Evolutionary conservation across 2,113 vertebrate species (phyloP).

Genomic region (Andinoacara biseriatus): DNA sequence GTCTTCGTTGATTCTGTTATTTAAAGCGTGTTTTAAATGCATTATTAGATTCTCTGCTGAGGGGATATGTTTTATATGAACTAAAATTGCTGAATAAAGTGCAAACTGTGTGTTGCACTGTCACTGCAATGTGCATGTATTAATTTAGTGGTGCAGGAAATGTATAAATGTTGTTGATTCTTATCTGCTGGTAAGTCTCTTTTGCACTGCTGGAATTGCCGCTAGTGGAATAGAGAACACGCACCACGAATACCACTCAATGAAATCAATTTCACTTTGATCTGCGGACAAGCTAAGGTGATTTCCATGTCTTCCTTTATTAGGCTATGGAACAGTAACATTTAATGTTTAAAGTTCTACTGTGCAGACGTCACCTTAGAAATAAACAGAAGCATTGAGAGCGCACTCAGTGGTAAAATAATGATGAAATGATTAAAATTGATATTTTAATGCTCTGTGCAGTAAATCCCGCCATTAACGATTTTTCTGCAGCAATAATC

Average conservation of each 20-base stretch:
- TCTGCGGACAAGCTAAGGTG: not conserved
- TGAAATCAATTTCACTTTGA: not conserved
- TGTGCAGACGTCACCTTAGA: not conserved
- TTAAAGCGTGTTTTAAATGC: fast-evolving
- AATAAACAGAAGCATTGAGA: not conserved
- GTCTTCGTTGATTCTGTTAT: not conserved
- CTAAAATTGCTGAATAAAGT: not conserved
- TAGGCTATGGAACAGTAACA: not conserved
- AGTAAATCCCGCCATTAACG: not conserved
- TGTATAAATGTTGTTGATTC: not conserved
- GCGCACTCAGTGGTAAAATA: not conserved
- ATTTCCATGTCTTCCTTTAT: not conserved
- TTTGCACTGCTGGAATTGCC: not conserved
- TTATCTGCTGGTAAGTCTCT: not conserved
- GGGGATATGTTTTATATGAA: no score
- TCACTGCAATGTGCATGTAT: fast-evolving
- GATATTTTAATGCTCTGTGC: not conserved
- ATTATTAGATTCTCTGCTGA: not conserved
- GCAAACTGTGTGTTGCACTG: not conserved
- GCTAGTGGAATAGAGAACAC: not conserved
- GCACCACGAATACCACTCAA: not conserved
- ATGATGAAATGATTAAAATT: not conserved
- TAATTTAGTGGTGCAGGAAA: not conserved
- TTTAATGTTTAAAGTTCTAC: not conserved
- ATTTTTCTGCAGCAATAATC: not conserved